These are phyloP conservation scores for Coecobrya sp. DNA, from an alignment of 2,888 invertebrate genomes.

Conservation along the genomic window DNA sequence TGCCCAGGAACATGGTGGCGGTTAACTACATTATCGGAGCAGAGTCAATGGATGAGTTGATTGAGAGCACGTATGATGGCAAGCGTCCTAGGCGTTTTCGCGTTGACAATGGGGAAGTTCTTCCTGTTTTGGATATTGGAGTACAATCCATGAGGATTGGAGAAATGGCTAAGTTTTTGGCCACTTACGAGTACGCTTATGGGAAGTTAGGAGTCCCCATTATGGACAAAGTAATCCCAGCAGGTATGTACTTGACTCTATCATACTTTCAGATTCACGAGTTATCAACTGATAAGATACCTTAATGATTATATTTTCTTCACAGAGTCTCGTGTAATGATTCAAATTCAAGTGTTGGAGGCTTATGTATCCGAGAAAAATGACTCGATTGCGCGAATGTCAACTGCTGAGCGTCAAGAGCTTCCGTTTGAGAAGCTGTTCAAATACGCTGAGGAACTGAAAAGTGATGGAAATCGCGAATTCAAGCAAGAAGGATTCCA, in stretches of 20 bases:
- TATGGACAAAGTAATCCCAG: constrained; percentile 1
- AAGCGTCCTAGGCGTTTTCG: constrained; percentile 39
- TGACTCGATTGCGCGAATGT: constrained; percentile 13
- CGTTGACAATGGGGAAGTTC: constrained; percentile 63
- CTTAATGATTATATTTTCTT: no score
- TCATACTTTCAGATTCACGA: no score
- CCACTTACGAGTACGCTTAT: constrained; percentile 46
- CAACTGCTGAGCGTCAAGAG: not conserved
- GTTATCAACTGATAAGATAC: no score
- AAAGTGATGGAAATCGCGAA: constrained; percentile 52
- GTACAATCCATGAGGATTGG: constrained; percentile 59
- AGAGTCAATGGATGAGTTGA: constrained; percentile 59
- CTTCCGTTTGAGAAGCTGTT: constrained; percentile 42
- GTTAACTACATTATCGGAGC: constrained; percentile 45
- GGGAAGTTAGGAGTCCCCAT: constrained; percentile 49
- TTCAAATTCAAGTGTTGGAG: constrained; percentile 53
- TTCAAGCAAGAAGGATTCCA: not conserved
- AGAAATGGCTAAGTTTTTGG: constrained; percentile 71
- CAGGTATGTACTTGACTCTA: not conserved
- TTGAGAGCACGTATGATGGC: constrained; percentile 42
- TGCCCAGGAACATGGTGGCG: constrained; percentile 19
- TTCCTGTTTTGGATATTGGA: constrained; percentile 67
- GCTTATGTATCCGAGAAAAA: not conserved
- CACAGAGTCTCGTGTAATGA: constrained; percentile 43
- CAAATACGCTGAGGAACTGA: constrained; percentile 40